Conservation (phyloP, 92 coral and sea anemone genomes). For the Chrysogorgia sp. region DNA sequence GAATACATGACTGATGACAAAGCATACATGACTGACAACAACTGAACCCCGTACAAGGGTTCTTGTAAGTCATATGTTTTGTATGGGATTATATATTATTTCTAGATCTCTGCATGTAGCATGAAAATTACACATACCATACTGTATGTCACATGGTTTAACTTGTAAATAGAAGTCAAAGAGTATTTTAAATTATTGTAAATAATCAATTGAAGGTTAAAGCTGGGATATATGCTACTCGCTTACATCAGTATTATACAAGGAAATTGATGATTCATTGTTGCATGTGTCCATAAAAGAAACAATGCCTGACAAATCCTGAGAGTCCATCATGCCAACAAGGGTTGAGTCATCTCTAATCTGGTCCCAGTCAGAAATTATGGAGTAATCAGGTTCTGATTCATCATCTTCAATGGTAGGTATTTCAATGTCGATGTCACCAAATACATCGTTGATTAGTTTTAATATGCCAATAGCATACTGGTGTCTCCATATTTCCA, state of each 20-base stretch:
- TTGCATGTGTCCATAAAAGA: too few relatives aligned
- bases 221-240: not conserved
- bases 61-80: too few relatives aligned
- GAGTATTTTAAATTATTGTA: too few relatives aligned
- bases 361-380: slow-evolving; percentile 55
- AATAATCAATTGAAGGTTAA: not conserved
- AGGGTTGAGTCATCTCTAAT: slow-evolving; percentile 64
- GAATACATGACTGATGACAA: too few relatives aligned
- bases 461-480: slow-evolving; percentile 14
- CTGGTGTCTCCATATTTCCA: slow-evolving; percentile 15
- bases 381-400: slow-evolving; percentile 2
- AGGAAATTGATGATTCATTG: not conserved
- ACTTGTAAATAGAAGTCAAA: too few relatives aligned
- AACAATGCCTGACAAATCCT: too few relatives aligned
- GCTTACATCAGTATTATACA: not conserved
- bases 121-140: too few relatives aligned
- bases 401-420: slow-evolving; percentile 22
- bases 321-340: slow-evolving; percentile 35
- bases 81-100: too few relatives aligned
- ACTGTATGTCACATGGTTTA: too few relatives aligned
- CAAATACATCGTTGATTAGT: slow-evolving; percentile 9
- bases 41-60: too few relatives aligned
- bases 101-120: too few relatives aligned
- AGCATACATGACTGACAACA: too few relatives aligned
- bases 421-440: slow-evolving; percentile 4